phyloP scores from a whole-genome alignment of 2,113 vertebrate genomes.

The Alexandromys fortis region DNA sequence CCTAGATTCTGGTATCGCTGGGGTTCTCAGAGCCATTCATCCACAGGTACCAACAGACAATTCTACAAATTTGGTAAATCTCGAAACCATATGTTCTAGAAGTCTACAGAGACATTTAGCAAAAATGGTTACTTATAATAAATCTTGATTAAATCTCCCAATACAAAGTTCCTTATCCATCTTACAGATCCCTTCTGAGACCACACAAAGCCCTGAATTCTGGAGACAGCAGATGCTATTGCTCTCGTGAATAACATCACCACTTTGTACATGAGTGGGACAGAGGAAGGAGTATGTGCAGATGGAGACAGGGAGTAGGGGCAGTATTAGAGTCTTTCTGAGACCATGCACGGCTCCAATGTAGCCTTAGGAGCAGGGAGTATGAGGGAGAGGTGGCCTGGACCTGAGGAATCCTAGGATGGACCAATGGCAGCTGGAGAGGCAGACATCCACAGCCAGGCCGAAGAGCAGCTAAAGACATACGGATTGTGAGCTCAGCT shows the following conservation, averaged over 20 bases:
- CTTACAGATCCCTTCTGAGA: background rate
- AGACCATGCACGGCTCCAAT: background rate
- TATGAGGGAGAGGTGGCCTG: background rate
- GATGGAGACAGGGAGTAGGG: background rate
- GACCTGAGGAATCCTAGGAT: background rate
- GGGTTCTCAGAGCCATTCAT: background rate
- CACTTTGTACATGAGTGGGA: background rate
- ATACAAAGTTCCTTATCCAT: conserved; percentile 10
- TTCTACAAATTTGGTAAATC: background rate
- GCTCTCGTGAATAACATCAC: conserved; percentile 17
- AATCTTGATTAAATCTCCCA: background rate
- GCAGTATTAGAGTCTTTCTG: background rate
- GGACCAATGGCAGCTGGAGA: background rate
- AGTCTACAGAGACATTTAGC: conserved; percentile 5
- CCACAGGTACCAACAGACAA: background rate
- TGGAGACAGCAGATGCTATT: background rate
- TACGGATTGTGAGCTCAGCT: background rate
- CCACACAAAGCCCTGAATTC: conserved; percentile 1
- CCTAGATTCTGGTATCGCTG: background rate
- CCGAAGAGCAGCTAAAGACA: background rate
- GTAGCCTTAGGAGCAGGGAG: background rate
- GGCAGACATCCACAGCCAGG: background rate
- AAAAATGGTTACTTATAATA: conserved; percentile 21
- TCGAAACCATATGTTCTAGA: background rate
- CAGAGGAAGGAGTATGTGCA: background rate